Percentiles rank a stretch among this genome's conserved stretches.
These are phyloP conservation scores for Drosophila kepulauana DNA, from an alignment of 1,140 invertebrate species.

Conservation along the genomic window DNA sequence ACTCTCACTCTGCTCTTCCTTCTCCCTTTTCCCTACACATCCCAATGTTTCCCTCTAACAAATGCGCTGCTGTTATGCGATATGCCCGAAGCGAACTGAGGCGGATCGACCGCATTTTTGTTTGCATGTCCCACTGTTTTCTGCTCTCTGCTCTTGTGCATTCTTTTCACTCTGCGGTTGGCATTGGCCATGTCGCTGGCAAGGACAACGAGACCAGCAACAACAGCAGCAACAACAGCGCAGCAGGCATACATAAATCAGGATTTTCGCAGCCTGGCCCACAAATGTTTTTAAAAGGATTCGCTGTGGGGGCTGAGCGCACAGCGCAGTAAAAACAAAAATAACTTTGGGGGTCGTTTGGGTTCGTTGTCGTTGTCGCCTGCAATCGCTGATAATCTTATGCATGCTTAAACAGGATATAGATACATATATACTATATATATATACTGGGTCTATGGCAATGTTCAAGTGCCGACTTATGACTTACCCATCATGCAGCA, in stretches of 20 bases:
- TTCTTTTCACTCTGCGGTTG: slow-evolving; percentile 57
- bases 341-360: slow-evolving; percentile 58
- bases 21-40: not conserved
- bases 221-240: slow-evolving; percentile 50
- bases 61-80: slow-evolving; percentile 57
- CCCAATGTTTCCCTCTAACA: not conserved
- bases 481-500: slow-evolving; percentile 80
- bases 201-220: slow-evolving; percentile 65
- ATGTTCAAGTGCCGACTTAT: slow-evolving; percentile 21
- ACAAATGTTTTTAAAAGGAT: slow-evolving; percentile 83
- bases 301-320: slow-evolving; percentile 46
- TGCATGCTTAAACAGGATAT: slow-evolving; percentile 72
- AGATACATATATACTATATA: slow-evolving; percentile 7
- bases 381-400: slow-evolving; percentile 76
- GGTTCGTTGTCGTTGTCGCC: slow-evolving; percentile 47
- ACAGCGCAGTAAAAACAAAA: slow-evolving; percentile 52
- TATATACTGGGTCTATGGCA: slow-evolving; percentile 10
- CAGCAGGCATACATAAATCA: slow-evolving; percentile 81
- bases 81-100: slow-evolving; percentile 41
- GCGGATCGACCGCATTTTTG: slow-evolving; percentile 49
- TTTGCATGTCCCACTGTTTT: slow-evolving; percentile 22
- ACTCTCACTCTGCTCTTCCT: not conserved
- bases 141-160: not conserved
- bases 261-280: slow-evolving; percentile 77
- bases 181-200: slow-evolving; percentile 76